Base-by-base conservation (phyloP, 2,888 invertebrate species). In the Invenusta paracnida region DNA sequence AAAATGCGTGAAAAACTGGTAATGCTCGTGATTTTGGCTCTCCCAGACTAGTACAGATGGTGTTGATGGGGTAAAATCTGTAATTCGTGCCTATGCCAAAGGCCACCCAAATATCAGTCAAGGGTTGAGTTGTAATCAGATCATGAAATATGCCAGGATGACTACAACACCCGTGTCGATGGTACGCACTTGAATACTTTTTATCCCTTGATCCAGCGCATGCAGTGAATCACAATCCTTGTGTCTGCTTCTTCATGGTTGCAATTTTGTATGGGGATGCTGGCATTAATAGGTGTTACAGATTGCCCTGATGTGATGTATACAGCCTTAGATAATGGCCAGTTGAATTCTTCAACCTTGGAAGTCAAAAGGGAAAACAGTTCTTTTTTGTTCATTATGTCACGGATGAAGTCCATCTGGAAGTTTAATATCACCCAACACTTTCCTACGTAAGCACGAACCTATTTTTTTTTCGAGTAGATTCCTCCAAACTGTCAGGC, bases 311-410 rank as follows among this genome's bases (percentile, higher is more conserved):
- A 25, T 23, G 73, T 73, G 73, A 73, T 13, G 25, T 25, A 73
- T 73, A 73, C 73, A 73, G 27, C 73, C 73, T 73, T 73, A 73
- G 73, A 5, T 73, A 73, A 73, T 73, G 73, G 25, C 73, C 73
- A 73, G 73, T 73, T 73, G 23, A 73, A 73, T 73, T 73, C 73
- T 73, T 73, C 73, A 73, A 73, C 25, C 11, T 73, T 73, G 73
- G 73, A 73, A 73, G 73, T 73, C 73, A 73, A 73, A 73, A 73
- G 23, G 27, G 73, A 73, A 73, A 73, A 73, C 73, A 73, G 73
- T n/a, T 73, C 73, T 23, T 73, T 5, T 73, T 73, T 73, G 27
- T 73, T 73, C 73, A 73, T 23, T 23, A 23, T 5, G 73, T 73
- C 73, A 73, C 27, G 73, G 73, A 73, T 5, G 73, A 73, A 73